Conservation (phyloP, 64 coral and sea anemone species). For the Actinia equina region DNA sequence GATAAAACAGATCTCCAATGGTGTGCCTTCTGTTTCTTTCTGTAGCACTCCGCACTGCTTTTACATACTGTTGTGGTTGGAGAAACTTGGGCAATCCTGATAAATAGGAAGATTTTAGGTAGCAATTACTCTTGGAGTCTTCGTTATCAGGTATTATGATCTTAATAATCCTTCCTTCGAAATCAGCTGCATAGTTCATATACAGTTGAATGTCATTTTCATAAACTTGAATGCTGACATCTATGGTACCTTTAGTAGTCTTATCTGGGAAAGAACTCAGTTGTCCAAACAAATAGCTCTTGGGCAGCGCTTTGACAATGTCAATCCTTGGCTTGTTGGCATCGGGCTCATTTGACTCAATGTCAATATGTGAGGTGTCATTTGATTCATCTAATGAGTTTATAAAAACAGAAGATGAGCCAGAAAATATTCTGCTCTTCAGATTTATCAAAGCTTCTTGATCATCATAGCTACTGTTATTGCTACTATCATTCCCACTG, state of each 20-base stretch:
- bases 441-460: neutral
- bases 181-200: constrained; percentile 76
- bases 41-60: constrained; percentile 72
- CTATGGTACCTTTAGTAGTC: constrained; percentile 64
- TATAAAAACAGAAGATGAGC: constrained; percentile 1
- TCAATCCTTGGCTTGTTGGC: neutral
- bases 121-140: neutral
- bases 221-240: constrained; percentile 74
- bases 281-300: constrained; percentile 50
- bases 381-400: constrained; percentile 4
- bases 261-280: constrained; percentile 45
- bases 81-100: constrained; percentile 20
- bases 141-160: constrained; percentile 66
- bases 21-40: constrained; percentile 74
- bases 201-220: constrained; percentile 81
- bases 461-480: constrained; percentile 7
- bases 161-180: constrained; percentile 63
- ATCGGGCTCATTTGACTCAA: constrained; percentile 44
- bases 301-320: neutral
- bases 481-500: constrained; percentile 27
- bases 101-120: neutral
- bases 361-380: constrained; percentile 51
- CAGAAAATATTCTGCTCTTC: constrained; percentile 11
- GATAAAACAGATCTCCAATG: constrained; percentile 66
- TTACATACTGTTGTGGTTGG: constrained; percentile 49